Evolutionary conservation across 2,113 vertebrate genomes (phyloP).

Genomic region (Alligator mississippiensis): DNA sequence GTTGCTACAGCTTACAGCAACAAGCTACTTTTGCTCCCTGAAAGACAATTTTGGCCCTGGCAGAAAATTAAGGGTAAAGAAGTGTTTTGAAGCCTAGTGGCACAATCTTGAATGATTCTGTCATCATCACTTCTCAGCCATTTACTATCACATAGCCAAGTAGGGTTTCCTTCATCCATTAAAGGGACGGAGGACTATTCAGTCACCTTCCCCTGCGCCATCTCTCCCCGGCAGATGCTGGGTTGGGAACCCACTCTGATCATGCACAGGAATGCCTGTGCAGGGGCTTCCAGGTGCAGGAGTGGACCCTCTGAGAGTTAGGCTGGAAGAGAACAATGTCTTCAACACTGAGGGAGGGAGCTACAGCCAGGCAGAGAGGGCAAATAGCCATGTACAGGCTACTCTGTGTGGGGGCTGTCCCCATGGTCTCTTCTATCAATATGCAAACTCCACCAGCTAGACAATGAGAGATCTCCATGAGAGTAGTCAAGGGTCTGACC

Average conservation of each 20-base stretch:
- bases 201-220: not conserved
- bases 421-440: not conserved
- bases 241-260: not conserved
- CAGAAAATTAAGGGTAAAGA: too few relatives aligned
- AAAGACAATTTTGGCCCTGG: not conserved
- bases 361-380: not conserved
- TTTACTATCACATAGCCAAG: not conserved
- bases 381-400: not conserved
- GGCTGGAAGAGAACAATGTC: not conserved
- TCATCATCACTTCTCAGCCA: too few relatives aligned
- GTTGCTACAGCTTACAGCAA: not conserved
- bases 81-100: too few relatives aligned
- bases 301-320: too few relatives aligned
- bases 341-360: not conserved
- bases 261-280: not conserved
- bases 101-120: too few relatives aligned
- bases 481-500: accelerated
- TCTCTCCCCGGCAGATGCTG: not conserved
- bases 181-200: not conserved
- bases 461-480: accelerated
- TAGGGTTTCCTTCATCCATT: not conserved
- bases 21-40: not conserved
- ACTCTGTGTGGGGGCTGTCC: too few relatives aligned
- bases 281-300: not conserved
- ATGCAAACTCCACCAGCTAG: not conserved